Evolutionary conservation across 92 coral and sea anemone genomes (phyloP), one percentile per base, ranked within the genome.

Genomic region (Parazoanthus darwini): DNA sequence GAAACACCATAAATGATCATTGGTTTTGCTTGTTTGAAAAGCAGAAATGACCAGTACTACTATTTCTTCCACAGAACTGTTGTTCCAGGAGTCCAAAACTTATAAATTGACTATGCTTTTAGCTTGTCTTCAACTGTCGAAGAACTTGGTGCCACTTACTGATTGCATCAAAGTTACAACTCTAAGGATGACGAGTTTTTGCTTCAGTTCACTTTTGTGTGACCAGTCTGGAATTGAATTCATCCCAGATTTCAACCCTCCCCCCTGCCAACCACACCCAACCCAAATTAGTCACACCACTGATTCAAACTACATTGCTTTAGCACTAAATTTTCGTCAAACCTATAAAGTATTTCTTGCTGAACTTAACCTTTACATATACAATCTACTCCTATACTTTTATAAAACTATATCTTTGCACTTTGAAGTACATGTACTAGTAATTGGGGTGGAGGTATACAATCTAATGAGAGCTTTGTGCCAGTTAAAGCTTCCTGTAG

Each of bases 401-500:
- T 54, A 54, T 54, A 54, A 54, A 54, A 54, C 59, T 54, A 54
- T 54, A 54, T 11, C 59, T 54, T 54, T 54, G 59, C 59, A 54
- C 59, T 54, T 54, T 11, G 18, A 63, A 23, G 70, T 18, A 29
- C 33, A 29, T 29, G 33, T 29, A 29, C 33, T 29, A 9, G 26
- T 0, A 8, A 4, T 63, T 20, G 0, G 70, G 9, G 5, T 7
- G n/a, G 70, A 5, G 4, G 0, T 39, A 63, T 22, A 63, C 3
- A 8, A 4, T 5, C 63, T 42, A n/a, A 25, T 50, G 35, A 44
- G 20, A 14, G 78, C 78, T 22, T 3, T 74, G 22, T 5, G 9
- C 18, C 0, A 36, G 20, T 90, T 80, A 94, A 86, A 95, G 90
- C 89, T 95, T 95, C 82, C 96, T 94, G 85, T 95, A 95, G 36